These are phyloP conservation scores for Porites australiensis DNA, from an alignment of 64 coral and sea anemone species.

Conservation along the genomic window DNA sequence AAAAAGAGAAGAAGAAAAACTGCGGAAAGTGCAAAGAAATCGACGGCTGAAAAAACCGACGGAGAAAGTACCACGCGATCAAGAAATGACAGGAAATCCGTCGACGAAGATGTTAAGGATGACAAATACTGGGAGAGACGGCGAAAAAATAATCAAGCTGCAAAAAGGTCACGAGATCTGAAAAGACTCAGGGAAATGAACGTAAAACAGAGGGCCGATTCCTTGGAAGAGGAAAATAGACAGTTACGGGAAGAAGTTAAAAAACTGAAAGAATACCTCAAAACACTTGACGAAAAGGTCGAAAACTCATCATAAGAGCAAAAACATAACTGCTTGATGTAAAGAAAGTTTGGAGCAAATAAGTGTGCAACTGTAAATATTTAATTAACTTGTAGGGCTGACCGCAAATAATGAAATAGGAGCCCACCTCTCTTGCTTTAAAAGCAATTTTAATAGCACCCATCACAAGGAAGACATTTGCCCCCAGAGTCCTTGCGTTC, in stretches of 20 bases:
- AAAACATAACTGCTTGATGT: not conserved
- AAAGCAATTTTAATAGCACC: too few species aligned
- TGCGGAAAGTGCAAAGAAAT: not conserved
- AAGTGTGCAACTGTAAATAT: not conserved
- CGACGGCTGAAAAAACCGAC: too few species aligned
- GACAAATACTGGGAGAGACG: conserved; percentile 80
- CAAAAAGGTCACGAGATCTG: conserved; percentile 69
- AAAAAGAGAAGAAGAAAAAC: conserved; percentile 17
- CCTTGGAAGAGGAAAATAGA: conserved; percentile 45
- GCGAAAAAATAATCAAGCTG: conserved; percentile 70
- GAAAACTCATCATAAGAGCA: not conserved
- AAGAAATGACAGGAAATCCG: not conserved
- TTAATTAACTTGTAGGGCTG: too few species aligned
- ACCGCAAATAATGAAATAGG: too few species aligned
- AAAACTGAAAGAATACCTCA: conserved; percentile 55
- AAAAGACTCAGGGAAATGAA: conserved; percentile 67
- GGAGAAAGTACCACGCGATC: not conserved
- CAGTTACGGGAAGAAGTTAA: conserved; percentile 52
- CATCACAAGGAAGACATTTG: too few species aligned
- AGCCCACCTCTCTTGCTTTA: too few species aligned
- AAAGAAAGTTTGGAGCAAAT: not conserved
- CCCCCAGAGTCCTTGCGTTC: too few species aligned
- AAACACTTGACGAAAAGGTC: conserved; percentile 37
- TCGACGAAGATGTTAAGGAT: conserved; percentile 51
- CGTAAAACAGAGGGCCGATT: conserved; percentile 37